Percentiles rank a stretch among this genome's conserved stretches.
Evolutionary conservation across 23 tunicate genomes (phyloP).

Genomic region (Aplidium turbinatum): DNA sequence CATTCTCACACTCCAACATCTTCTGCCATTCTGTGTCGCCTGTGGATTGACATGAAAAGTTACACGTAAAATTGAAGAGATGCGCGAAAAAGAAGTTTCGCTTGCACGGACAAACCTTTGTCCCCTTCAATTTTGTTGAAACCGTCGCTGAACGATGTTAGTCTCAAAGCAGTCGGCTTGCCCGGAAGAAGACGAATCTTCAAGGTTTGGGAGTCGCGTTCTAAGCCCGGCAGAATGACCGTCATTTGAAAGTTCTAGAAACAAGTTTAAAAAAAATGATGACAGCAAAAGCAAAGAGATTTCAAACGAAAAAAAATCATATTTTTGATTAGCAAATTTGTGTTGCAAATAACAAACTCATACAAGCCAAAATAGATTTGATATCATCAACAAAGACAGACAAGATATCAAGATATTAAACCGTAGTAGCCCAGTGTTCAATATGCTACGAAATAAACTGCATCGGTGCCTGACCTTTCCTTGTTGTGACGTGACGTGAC

Average conservation of each 20-base stretch:
- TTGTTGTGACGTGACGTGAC: slow-evolving; percentile 70
- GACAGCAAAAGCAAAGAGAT: not conserved
- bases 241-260: slow-evolving; percentile 76
- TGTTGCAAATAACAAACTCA: too few species aligned
- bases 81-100: not conserved
- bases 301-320: not conserved
- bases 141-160: slow-evolving; percentile 54
- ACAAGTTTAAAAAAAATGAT: not conserved
- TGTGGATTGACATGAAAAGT: not conserved
- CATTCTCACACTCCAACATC: slow-evolving; percentile 54
- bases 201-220: slow-evolving; percentile 51
- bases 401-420: too few species aligned
- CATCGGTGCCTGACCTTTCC: too few species aligned
- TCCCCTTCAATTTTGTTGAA: slow-evolving; percentile 35
- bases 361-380: too few species aligned
- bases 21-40: not conserved
- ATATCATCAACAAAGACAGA: too few species aligned
- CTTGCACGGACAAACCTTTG: slow-evolving; percentile 31
- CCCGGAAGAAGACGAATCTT: slow-evolving; percentile 91
- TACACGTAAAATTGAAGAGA: not conserved
- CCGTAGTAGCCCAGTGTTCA: too few species aligned
- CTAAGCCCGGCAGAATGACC: slow-evolving; percentile 55
- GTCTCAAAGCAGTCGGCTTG: slow-evolving; percentile 46
- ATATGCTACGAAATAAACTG: too few species aligned
- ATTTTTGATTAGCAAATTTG: too few species aligned